Base-by-base conservation (phyloP, 2,797 vertebrate genomes). In the Atherinosoma microstoma region DNA sequence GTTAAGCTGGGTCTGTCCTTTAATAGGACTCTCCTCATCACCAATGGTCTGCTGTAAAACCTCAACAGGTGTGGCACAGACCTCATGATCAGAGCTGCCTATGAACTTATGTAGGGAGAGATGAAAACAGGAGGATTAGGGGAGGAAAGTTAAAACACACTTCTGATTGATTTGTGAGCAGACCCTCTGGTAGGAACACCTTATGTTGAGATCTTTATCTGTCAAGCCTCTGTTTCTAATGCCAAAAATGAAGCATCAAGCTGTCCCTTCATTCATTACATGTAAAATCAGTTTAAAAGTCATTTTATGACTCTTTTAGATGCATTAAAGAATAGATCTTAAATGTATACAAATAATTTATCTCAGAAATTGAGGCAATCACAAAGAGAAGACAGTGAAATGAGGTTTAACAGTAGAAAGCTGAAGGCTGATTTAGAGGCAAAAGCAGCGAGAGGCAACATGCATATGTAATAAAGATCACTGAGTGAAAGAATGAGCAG, bases 1-100 rank as follows among this genome's bases (percentile, higher is more conserved):
- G 42, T 83, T 75, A 84, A 74, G 75, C 80, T 71, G 75, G 66
- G 64, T 45, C 58, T 18, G 57, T 76, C 54, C 49, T 84, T 84
- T 80, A 69, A 80, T 58, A 77, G 82, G 79, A 65, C 59, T 80
- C 47, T 80, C 66, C 78, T 58, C 57, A 35, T 78, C 63, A 45
- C 76, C 1, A 13, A 73, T 63, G 34, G 42, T 62, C 64, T 24
- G 57, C 66, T 11, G 18, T 88, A 78, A 84, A 86, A 64, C 56
- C 69, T 24, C 59, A 64, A 49, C 79, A 79, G 83, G 80, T 81
- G 80, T 75, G 76, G 75, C 51, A 51, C 42, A 67, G 70, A 78
- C 57, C 73, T 62, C 27, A 12, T 51, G 75, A 69, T 63, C 32
- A 40, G 38, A 74, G 64, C 58, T 1, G 1, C 9, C 16, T 61